Percentiles rank a stretch among this genome's conserved stretches.
phyloP scores from a whole-genome alignment of 2,797 vertebrate genomes.

The Diceros bicornis region DNA sequence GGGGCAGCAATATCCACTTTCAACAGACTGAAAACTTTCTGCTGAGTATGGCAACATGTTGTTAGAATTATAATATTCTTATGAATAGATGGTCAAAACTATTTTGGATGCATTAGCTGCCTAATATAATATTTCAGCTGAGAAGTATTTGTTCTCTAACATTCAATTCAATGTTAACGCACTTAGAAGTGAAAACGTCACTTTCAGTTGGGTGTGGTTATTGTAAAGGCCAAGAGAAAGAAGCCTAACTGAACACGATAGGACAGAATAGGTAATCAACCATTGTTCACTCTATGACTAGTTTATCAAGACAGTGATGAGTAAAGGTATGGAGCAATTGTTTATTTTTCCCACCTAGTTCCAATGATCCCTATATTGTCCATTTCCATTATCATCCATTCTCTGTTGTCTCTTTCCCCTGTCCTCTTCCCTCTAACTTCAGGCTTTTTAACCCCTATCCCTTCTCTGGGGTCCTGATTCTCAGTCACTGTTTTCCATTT shows the following conservation, averaged over 20 bases:
- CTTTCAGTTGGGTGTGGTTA: neutral
- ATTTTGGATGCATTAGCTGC: conserved; percentile 69
- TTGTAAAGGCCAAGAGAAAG: neutral
- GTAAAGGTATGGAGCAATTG: neutral
- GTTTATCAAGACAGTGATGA: neutral
- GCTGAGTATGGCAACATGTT: neutral
- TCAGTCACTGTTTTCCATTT: neutral
- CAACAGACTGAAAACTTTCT: neutral
- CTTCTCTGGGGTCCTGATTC: neutral
- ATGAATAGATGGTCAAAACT: neutral
- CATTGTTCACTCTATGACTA: neutral
- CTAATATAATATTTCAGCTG: neutral
- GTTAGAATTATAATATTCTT: neutral
- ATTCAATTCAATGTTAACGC: neutral
- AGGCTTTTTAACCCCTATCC: neutral
- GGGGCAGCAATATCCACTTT: neutral
- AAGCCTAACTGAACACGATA: neutral
- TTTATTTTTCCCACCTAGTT: neutral
- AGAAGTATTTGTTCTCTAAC: neutral
- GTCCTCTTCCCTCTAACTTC: neutral
- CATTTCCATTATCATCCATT: no score
- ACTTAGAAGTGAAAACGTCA: neutral
- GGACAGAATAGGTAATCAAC: neutral
- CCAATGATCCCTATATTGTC: neutral
- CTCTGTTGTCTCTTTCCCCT: neutral